A percentile compares a stretch with the other conserved stretches of the same genome.
Conservation (phyloP, 2,888 invertebrate genomes). For the Drosophila nigricruria region DNA sequence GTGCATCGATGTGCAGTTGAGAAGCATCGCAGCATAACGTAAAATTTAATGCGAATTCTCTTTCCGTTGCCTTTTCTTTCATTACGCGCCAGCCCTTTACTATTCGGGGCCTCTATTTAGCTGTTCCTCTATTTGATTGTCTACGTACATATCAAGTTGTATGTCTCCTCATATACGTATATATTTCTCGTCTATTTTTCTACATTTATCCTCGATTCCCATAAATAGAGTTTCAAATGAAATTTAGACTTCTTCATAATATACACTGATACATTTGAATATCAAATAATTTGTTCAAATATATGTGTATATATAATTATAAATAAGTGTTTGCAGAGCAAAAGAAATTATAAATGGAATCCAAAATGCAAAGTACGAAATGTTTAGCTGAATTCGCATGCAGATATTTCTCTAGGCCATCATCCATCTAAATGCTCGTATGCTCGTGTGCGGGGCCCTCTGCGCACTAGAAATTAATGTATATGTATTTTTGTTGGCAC, state of each 20-base stretch:
- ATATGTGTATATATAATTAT: not conserved
- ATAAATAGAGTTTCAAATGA: not conserved
- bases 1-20: slow-evolving; percentile 45
- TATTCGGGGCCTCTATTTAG: slow-evolving; percentile 10
- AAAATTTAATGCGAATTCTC: slow-evolving; percentile 25
- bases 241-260: not conserved
- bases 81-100: slow-evolving; percentile 28
- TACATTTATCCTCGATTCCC: not conserved
- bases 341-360: slow-evolving; percentile 5
- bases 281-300: not conserved
- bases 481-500: slow-evolving; percentile 31
- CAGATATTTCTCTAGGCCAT: not conserved
- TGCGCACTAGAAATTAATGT: slow-evolving; percentile 5
- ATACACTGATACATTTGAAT: not conserved
- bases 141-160: slow-evolving; percentile 5
- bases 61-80: slow-evolving; percentile 9
- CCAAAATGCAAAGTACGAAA: not conserved
- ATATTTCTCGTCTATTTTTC: not conserved
- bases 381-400: not conserved
- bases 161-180: not conserved
- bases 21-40: slow-evolving; percentile 30
- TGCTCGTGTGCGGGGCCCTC: not conserved
- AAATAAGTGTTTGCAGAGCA: not conserved
- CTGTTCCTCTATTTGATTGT: slow-evolving; percentile 28
- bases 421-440: not conserved